Evolutionary conservation across 2,888 invertebrate species (phyloP).

Genomic region (Gandaritis pyraliata): DNA sequence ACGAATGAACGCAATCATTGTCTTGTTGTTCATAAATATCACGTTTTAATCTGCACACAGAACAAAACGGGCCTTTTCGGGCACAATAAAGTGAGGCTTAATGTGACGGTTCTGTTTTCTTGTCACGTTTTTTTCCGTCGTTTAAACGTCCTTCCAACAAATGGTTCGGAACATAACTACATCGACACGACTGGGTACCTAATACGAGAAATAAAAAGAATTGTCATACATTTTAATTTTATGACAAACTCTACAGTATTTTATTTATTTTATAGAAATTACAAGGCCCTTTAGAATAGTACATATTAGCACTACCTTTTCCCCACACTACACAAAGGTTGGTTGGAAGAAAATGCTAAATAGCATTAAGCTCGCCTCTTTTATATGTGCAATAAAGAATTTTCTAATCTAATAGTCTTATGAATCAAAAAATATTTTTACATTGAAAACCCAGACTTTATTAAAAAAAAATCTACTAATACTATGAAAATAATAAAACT

Average conservation of each 20-base stretch:
- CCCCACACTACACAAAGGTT: no score
- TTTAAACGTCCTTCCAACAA: slow-evolving; percentile 75
- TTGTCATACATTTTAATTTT: slow-evolving; percentile 28
- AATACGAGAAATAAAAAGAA: slow-evolving; percentile 56
- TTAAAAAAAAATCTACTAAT: no score
- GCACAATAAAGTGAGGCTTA: slow-evolving; percentile 69
- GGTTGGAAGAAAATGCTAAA: no score
- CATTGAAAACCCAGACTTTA: no score
- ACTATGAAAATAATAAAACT: no score
- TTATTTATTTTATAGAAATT: background rate
- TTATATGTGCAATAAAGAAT: no score
- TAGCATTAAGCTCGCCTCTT: no score
- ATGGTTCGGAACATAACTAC: slow-evolving; percentile 72
- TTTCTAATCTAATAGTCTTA: no score
- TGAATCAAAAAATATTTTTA: no score
- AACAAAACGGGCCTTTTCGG: slow-evolving; percentile 63
- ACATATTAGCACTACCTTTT: no score
- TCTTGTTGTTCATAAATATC: slow-evolving; percentile 61
- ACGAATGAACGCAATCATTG: slow-evolving; percentile 44
- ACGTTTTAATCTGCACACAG: slow-evolving; percentile 72
- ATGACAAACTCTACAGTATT: background rate
- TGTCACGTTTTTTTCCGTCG: slow-evolving; percentile 77
- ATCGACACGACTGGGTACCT: slow-evolving; percentile 58
- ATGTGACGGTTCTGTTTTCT: slow-evolving; percentile 74
- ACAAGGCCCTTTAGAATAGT: no score